Percentiles rank a stretch among this genome's conserved stretches.
phyloP scores from a whole-genome alignment of 2,113 vertebrate species.

The Sceloporus tristichus region DNA sequence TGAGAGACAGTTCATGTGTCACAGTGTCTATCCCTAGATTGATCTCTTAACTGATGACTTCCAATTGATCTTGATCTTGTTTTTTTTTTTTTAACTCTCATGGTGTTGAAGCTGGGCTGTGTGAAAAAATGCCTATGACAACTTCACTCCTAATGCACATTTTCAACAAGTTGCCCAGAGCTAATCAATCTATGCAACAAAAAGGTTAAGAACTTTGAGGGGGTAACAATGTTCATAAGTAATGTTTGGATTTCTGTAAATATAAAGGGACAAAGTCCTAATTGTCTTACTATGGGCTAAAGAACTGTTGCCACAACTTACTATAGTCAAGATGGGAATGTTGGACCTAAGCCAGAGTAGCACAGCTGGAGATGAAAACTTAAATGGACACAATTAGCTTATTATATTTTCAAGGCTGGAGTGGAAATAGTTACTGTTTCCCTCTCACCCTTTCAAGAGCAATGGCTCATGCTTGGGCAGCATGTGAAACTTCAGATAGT shows the following conservation, averaged over 20 bases:
- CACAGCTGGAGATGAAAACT: not conserved
- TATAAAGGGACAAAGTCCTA: not conserved
- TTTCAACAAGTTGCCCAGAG: not conserved
- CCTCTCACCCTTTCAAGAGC: not conserved
- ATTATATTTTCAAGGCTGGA: slow-evolving; percentile 1
- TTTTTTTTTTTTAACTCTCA: no score
- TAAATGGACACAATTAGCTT: not conserved
- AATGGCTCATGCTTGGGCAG: not conserved
- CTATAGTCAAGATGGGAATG: not conserved
- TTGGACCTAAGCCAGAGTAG: not conserved
- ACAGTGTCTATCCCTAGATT: not conserved
- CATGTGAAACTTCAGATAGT: not conserved
- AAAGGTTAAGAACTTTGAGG: not conserved
- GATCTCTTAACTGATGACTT: not conserved
- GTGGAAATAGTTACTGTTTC: not conserved
- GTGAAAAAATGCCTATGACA: not conserved
- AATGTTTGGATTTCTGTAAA: not conserved
- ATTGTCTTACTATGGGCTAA: not conserved
- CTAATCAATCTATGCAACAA: not conserved
- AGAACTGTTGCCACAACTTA: not conserved
- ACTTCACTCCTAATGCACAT: not conserved
- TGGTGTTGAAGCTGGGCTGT: not conserved
- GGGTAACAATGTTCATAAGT: not conserved
- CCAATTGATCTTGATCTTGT: no score
- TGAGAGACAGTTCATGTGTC: not conserved